Evolutionary conservation across 2,888 invertebrate species (phyloP), one percentile per base, ranked within the genome.

Genomic region (Argyresthia goedartella): DNA sequence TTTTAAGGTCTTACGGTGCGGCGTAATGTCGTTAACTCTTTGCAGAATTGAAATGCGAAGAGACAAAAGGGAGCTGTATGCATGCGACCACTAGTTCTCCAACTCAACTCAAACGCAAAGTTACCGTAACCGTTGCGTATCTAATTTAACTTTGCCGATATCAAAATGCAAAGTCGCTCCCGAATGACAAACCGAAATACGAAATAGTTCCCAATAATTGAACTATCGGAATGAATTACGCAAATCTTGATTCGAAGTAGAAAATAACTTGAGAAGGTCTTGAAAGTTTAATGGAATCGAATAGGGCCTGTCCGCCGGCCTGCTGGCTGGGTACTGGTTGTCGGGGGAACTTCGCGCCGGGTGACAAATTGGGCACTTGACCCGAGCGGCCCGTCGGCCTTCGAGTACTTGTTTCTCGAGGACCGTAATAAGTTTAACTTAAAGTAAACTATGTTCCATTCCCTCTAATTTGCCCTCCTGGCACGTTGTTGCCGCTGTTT

Each of bases 361-460:
- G 85, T 85, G 86, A 86, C 86, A 86, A 86, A 86, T 86, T 86
- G 84, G 84, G 80, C 80, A 85, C 86, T 86, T 85, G 86, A 85
- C 85, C 85, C 82, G 81, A 71, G 68, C 72, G n/a, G 25, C 25
- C 25, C 25, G 25, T 69, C 71, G 71, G 78, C 76, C 80, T 77
- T 71, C 76, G 72, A 76, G 77, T 72, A 77, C 78, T 76, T 82
- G 84, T 81, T 80, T 71, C 82, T 76, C 71, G 74, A 84, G 82
- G 72, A 81, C 84, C 82, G 81, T 85, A 85, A 85, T 86, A 86
- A 85, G 78, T 85, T 84, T 82, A 84, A 85, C 82, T 85, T 84
- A 71, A 84, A 84, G 80, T 85, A 85, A 86, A 86, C 86, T 86
- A 85, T 85, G 84, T 85, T 82, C 84, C 77, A 76, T 81, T 81